Evolutionary conservation across 2,113 vertebrate species (phyloP), one percentile per base, ranked within the genome.

Genomic region (Meleagris gallopavo): DNA sequence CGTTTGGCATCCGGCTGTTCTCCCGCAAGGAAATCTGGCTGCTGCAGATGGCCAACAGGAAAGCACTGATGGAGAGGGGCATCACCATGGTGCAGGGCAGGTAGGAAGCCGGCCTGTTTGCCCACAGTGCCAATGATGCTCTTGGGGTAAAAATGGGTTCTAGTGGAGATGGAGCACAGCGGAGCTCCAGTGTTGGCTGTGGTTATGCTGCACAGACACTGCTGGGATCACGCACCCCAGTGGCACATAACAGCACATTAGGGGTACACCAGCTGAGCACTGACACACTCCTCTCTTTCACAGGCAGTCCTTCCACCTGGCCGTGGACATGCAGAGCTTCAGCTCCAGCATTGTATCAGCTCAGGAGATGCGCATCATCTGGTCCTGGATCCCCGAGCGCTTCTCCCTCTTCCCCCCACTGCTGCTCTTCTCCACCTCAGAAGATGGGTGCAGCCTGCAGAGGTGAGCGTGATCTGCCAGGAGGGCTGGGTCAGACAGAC

Each of bases 361-460:
- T 32, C 98, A 98, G 25, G 98, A 98, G 97, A 99, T 99, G 98
- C 97, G 98, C 83, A 94, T 98, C 2, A 19, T 99, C 75, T 99
- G 98, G 98, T 98, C 98, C 89, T 99, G 98, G 98, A 98, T 99
- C 75, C 98, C 98, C 1, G 98, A 98, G 82, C 98, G 98, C 38
- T 98, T 98, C 86, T 98, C 98, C 57, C 98, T 99, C 57, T 98
- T 98, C 92, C 97, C 97, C 32, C 98, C 98, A 1, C 79, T 97
- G 55, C 96, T 96, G 75, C 96, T 99, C 83, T 99, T 98, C 94
- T 98, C 97, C 82, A 98, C 97, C 24, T 87, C 94, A 12, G 92
- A 98, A 89, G 97, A 99, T 1, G 98, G 96, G 40, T 97, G 97
- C 94, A 98, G 98, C 88, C 97, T 99, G 43, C 94, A 97, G 69